Evolutionary conservation across 2,113 vertebrate genomes (phyloP).

Genomic region (Cheirogaleus medius): DNA sequence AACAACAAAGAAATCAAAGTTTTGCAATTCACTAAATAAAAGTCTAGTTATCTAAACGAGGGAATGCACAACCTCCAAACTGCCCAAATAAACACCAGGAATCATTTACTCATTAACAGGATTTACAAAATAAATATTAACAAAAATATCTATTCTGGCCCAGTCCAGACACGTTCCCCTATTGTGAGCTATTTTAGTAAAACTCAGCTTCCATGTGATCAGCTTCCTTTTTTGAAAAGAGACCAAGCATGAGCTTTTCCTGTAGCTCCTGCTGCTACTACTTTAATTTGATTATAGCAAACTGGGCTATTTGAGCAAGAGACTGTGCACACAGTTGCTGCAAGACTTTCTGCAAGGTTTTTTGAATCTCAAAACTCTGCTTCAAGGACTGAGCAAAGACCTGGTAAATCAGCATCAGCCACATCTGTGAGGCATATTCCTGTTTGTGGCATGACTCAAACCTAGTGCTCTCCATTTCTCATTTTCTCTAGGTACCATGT

Average conservation of each 20-base stretch:
- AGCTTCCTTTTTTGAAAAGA: slow-evolving; percentile 39
- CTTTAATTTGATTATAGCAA: slow-evolving; percentile 36
- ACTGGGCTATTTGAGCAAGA: neutral
- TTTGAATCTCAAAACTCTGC: neutral
- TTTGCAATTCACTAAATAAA: neutral
- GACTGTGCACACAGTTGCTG: neutral
- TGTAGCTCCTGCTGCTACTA: neutral
- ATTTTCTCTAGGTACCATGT: neutral
- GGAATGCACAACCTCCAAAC: neutral
- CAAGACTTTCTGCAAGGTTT: neutral
- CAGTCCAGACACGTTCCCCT: neutral
- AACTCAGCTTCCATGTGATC: neutral
- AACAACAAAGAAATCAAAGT: neutral
- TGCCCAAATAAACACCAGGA: slow-evolving; percentile 1
- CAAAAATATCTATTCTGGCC: neutral
- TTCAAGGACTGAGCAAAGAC: neutral
- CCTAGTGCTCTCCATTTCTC: neutral
- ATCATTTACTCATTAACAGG: neutral
- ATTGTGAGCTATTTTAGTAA: slow-evolving; percentile 41
- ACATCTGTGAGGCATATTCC: neutral
- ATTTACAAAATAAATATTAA: slow-evolving; percentile 46
- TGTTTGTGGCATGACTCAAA: neutral
- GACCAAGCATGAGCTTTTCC: neutral
- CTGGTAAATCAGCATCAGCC: neutral
- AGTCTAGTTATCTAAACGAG: neutral